phyloP scores from a whole-genome alignment of 2,113 vertebrate species.

The Chionodraco myersi region DNA sequence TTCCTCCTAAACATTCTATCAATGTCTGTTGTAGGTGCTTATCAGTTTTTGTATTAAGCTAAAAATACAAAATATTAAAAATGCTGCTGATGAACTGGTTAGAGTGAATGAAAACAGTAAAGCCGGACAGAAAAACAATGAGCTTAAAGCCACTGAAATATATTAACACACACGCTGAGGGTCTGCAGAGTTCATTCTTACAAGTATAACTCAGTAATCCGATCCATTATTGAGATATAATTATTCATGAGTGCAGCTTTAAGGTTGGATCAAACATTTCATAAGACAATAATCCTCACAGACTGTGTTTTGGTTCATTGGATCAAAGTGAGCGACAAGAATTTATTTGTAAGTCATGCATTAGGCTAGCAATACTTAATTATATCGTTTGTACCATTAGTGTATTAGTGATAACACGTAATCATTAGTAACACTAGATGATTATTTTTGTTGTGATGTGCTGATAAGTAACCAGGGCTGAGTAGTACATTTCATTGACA shows the following conservation, averaged over 20 bases:
- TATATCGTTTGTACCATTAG: too few relatives aligned
- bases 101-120: not conserved
- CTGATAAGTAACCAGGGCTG: too few relatives aligned
- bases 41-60: too few relatives aligned
- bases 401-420: too few relatives aligned
- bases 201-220: not conserved
- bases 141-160: not conserved
- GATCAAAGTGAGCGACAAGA: too few relatives aligned
- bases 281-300: not conserved
- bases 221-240: not conserved
- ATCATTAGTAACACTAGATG: not conserved
- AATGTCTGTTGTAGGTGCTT: too few relatives aligned
- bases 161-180: not conserved
- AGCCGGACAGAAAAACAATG: not conserved
- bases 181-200: not conserved
- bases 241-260: not conserved
- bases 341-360: too few relatives aligned
- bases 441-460: not conserved
- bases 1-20: too few relatives aligned
- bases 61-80: not conserved
- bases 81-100: not conserved
- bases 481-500: too few relatives aligned
- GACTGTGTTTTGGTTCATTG: not conserved
- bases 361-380: too few relatives aligned
- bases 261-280: not conserved